Conservation (phyloP, 2,888 invertebrate genomes). For the Orgyia antiqua region DNA sequence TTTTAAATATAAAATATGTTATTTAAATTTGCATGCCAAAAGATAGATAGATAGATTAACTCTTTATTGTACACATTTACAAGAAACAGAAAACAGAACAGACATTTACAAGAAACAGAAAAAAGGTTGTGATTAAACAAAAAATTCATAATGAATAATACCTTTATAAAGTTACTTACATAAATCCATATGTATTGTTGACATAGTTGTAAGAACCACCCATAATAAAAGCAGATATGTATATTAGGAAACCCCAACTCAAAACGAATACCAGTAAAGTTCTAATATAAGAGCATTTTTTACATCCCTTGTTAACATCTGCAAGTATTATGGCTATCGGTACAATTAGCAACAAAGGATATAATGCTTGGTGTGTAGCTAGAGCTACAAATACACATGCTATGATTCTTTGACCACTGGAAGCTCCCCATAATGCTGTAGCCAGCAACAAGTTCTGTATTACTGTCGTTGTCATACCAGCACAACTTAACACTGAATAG, state of each 20-base stretch:
- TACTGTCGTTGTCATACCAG: slow-evolving; percentile 93
- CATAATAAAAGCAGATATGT: slow-evolving; percentile 80
- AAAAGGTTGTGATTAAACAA: no score
- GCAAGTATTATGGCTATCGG: slow-evolving; percentile 86
- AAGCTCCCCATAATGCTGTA: slow-evolving; percentile 83
- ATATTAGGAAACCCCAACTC: slow-evolving; percentile 76
- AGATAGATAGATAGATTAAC: no score
- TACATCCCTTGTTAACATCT: slow-evolving; percentile 70
- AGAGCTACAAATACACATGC: slow-evolving; percentile 85
- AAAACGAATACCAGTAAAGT: slow-evolving; percentile 73
- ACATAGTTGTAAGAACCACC: slow-evolving; percentile 81
- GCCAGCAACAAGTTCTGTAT: slow-evolving; percentile 91
- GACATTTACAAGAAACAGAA: no score
- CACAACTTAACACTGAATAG: slow-evolving; percentile 90
- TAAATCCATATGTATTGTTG: slow-evolving; percentile 88
- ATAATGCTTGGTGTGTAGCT: slow-evolving; percentile 89
- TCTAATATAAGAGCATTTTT: slow-evolving; percentile 65
- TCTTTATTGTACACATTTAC: no score
- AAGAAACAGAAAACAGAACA: no score
- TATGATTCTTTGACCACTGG: slow-evolving; percentile 79
- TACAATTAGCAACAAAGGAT: slow-evolving; percentile 89
- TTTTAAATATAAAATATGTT: no score
- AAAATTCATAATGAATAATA: no score
- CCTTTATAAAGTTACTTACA: slow-evolving; percentile 82
- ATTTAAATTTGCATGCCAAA: no score